Percentiles rank a stretch among this genome's conserved stretches.
These are phyloP conservation scores for Chiroxiphia lanceolata DNA, from an alignment of 2,797 vertebrate species.

Conservation along the genomic window DNA sequence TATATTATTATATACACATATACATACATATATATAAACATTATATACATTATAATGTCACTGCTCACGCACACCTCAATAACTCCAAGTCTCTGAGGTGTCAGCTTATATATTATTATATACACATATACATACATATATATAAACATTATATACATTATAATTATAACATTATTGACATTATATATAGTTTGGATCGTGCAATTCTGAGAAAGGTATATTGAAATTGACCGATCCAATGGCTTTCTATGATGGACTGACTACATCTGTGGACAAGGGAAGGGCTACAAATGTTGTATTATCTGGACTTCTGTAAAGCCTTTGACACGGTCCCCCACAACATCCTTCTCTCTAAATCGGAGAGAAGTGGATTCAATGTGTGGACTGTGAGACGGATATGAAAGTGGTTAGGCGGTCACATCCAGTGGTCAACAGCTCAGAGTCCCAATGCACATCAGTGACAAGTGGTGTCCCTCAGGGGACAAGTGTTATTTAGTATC, in stretches of 20 bases:
- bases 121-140: neutral
- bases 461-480: neutral
- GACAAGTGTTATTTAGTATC: too few species aligned
- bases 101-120: neutral
- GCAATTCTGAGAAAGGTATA: neutral
- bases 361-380: neutral
- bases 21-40: too few species aligned
- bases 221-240: neutral
- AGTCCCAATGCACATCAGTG: neutral
- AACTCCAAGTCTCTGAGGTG: neutral
- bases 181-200: neutral
- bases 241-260: neutral
- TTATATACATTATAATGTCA: too few species aligned
- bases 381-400: neutral
- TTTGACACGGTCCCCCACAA: fast-evolving
- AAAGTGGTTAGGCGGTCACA: neutral
- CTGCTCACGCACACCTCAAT: neutral
- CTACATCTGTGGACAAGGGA: neutral
- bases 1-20: neutral
- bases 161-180: neutral
- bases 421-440: neutral
- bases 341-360: neutral
- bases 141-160: neutral
- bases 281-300: neutral
- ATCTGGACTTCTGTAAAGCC: neutral